Percentiles rank a stretch among this genome's conserved stretches.
Conservation (phyloP, 2,113 vertebrate genomes). For the Phalacrocorax brasilianus region DNA sequence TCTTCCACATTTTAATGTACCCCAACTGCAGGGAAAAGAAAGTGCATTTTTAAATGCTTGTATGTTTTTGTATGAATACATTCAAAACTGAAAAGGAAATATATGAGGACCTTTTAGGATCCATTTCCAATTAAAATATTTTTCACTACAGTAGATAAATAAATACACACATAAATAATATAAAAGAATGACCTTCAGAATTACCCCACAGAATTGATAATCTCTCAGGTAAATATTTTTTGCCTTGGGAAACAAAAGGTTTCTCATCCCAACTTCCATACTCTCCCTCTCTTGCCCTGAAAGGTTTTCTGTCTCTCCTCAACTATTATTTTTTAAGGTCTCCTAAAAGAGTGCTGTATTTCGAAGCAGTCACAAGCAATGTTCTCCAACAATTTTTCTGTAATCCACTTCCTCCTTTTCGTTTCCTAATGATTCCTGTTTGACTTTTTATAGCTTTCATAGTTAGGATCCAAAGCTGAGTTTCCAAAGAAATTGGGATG, state of each 20-base stretch:
- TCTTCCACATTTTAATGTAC: background rate
- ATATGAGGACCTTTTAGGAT: background rate
- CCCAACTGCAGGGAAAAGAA: background rate
- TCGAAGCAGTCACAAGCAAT: background rate
- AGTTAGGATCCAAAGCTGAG: background rate
- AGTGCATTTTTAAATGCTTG: background rate
- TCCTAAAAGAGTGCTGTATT: background rate
- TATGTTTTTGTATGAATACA: fast-evolving
- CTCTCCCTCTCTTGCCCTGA: background rate
- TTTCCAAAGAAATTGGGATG: background rate
- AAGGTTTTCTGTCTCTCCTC: background rate
- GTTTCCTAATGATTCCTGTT: background rate
- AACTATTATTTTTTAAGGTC: background rate
- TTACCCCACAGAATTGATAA: background rate
- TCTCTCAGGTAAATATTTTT: background rate
- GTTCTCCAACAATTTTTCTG: background rate
- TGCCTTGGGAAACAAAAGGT: background rate
- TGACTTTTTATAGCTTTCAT: background rate
- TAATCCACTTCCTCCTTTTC: background rate
- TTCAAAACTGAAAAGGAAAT: background rate
- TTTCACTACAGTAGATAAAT: background rate
- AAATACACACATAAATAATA: background rate
- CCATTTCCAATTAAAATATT: background rate
- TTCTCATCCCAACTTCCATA: background rate
- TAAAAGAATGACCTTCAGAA: background rate